These are phyloP conservation scores for Xenopus laevis DNA, from an alignment of 2,113 vertebrate species.

Conservation along the genomic window DNA sequence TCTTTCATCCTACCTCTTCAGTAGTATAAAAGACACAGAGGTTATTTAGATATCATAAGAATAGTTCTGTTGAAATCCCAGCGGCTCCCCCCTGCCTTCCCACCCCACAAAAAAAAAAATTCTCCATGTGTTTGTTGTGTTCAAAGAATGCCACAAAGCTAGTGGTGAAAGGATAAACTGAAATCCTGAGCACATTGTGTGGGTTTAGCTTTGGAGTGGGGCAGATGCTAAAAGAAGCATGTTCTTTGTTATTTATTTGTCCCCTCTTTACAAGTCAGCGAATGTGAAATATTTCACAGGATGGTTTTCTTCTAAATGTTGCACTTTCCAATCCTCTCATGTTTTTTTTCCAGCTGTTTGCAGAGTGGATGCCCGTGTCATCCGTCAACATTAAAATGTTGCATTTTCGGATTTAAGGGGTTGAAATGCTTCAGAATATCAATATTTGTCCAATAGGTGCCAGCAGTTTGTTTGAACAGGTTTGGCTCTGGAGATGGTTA, in stretches of 20 bases:
- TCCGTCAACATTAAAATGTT: constrained; percentile 14
- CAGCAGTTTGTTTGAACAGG: constrained; percentile 1
- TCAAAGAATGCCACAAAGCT: constrained; percentile 57
- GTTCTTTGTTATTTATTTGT: constrained; percentile 36
- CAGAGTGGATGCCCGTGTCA: neutral
- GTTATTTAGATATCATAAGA: constrained; percentile 65
- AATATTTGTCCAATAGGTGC: neutral
- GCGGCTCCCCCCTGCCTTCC: constrained; percentile 20
- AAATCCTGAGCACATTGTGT: constrained; percentile 47
- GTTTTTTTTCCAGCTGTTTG: neutral
- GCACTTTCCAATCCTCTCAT: constrained; percentile 2
- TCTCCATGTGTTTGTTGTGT: constrained; percentile 50
- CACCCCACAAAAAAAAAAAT: constrained; percentile 19
- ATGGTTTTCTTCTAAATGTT: neutral
- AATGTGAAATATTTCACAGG: constrained; percentile 10
- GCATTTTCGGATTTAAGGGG: constrained; percentile 17
- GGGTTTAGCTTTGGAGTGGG: constrained; percentile 46
- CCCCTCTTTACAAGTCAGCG: neutral
- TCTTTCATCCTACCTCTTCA: constrained; percentile 66
- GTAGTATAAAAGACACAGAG: constrained; percentile 61
- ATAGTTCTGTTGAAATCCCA: constrained; percentile 62
- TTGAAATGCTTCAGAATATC: constrained; percentile 17
- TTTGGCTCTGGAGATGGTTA: constrained; percentile 9
- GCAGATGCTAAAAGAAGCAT: constrained; percentile 35
- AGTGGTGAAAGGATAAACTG: constrained; percentile 56